Percentiles rank a stretch among this genome's conserved stretches.
phyloP scores from a whole-genome alignment of 1,140 invertebrate species.

The Tribolium madens region DNA sequence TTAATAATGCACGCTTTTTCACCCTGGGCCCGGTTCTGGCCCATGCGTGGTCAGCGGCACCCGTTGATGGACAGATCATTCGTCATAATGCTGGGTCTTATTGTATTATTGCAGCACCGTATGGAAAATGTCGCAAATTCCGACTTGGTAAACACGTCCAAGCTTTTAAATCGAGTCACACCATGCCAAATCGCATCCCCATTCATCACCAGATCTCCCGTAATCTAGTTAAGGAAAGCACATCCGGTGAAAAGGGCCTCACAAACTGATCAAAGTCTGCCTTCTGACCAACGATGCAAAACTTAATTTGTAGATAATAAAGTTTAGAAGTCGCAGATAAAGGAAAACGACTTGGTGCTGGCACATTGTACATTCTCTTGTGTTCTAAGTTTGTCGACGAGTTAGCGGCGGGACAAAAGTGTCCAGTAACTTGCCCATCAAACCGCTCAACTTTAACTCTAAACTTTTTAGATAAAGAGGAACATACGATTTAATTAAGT shows the following conservation, averaged over 20 bases:
- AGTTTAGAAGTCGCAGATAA: slow-evolving; percentile 35
- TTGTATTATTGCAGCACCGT: slow-evolving; percentile 55
- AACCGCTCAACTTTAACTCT: neutral
- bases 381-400: slow-evolving; percentile 3
- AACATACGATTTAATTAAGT: neutral
- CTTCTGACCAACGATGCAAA: slow-evolving; percentile 41
- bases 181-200: slow-evolving; percentile 51
- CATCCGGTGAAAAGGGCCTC: slow-evolving; percentile 53
- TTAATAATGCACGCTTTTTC: slow-evolving; percentile 2
- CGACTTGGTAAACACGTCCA: slow-evolving; percentile 45
- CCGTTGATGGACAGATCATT: slow-evolving; percentile 57
- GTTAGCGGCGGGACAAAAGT: slow-evolving; percentile 27
- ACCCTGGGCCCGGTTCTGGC: slow-evolving; percentile 43
- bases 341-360: slow-evolving; percentile 18
- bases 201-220: slow-evolving; percentile 46
- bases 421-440: slow-evolving; percentile 30
- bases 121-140: slow-evolving; percentile 60
- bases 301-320: slow-evolving; percentile 43
- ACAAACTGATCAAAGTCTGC: slow-evolving; percentile 40
- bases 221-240: slow-evolving; percentile 53
- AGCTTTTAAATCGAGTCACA: slow-evolving; percentile 33
- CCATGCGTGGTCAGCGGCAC: slow-evolving; percentile 54
- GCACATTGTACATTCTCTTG: slow-evolving; percentile 39
- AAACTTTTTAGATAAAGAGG: neutral
- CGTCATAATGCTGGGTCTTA: slow-evolving; percentile 58